These are phyloP conservation scores for Helleia helle DNA, from an alignment of 2,888 invertebrate species.

Conservation along the genomic window DNA sequence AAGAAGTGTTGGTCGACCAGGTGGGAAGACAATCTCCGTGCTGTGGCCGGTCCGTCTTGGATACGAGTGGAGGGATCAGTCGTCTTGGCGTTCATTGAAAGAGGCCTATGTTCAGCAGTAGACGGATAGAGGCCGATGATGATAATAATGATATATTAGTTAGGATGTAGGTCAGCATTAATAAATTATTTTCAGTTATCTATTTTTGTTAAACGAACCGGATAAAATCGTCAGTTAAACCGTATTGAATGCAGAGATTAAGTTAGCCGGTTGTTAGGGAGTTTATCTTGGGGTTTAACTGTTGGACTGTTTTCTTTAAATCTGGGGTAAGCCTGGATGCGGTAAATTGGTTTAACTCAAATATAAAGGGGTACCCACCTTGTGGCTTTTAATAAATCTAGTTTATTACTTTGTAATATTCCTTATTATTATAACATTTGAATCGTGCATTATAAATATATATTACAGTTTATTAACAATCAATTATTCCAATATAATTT, in stretches of 20 bases:
- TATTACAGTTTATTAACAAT: too few relatives aligned
- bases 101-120: too few relatives aligned
- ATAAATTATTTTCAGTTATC: neutral
- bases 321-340: slow-evolving; percentile 18
- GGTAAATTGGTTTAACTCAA: slow-evolving; percentile 9
- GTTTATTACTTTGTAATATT: too few relatives aligned
- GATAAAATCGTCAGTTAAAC: slow-evolving; percentile 1
- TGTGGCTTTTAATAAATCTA: neutral
- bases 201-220: slow-evolving; percentile 1
- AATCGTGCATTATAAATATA: too few relatives aligned
- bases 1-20: too few relatives aligned
- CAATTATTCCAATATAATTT: too few relatives aligned
- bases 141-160: neutral
- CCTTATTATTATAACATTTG: too few relatives aligned
- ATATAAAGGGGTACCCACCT: slow-evolving; percentile 12
- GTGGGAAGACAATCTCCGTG: too few relatives aligned
- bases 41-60: too few relatives aligned
- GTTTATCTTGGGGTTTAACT: slow-evolving; percentile 15
- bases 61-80: too few relatives aligned
- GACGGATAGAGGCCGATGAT: too few relatives aligned
- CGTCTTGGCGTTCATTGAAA: too few relatives aligned
- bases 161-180: neutral
- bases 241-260: slow-evolving; percentile 5
- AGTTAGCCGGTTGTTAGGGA: neutral
- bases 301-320: slow-evolving; percentile 19